Conservation (phyloP, 2,113 vertebrate species). For the Elephas maximus region DNA sequence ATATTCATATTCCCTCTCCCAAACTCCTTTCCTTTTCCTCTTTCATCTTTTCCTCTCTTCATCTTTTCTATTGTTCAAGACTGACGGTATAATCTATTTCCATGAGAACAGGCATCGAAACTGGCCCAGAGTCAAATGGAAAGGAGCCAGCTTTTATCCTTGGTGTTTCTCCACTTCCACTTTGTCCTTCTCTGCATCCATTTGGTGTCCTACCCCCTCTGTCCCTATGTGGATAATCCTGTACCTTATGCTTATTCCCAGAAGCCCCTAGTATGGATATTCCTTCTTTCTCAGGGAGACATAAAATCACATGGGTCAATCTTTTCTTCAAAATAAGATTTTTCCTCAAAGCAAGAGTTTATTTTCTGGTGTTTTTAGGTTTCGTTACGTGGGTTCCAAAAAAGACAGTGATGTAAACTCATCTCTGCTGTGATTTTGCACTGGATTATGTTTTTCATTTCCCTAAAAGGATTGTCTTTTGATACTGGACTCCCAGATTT, state of each 20-base stretch:
- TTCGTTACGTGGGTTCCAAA: background rate
- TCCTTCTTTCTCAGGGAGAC: background rate
- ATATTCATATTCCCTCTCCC: background rate
- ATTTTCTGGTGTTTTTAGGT: background rate
- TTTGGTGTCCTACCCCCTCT: background rate
- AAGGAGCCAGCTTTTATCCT: background rate
- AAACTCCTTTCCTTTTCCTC: background rate
- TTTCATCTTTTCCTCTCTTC: background rate
- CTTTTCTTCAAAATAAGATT: background rate
- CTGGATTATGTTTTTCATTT: background rate
- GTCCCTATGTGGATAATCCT: background rate
- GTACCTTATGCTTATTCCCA: background rate
- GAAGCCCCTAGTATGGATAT: background rate
- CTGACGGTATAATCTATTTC: background rate
- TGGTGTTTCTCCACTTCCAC: background rate
- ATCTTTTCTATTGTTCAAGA: background rate
- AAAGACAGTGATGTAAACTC: background rate
- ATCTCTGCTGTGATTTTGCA: background rate
- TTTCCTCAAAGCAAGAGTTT: background rate
- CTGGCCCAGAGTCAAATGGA: background rate
- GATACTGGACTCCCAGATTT: background rate
- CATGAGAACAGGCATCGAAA: background rate
- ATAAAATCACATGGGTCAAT: background rate
- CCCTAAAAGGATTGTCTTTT: background rate
- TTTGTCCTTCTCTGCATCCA: background rate